Percentiles rank a stretch among this genome's conserved stretches.
Evolutionary conservation across 2,113 vertebrate genomes (phyloP).

Genomic region (Raphicerus campestris): DNA sequence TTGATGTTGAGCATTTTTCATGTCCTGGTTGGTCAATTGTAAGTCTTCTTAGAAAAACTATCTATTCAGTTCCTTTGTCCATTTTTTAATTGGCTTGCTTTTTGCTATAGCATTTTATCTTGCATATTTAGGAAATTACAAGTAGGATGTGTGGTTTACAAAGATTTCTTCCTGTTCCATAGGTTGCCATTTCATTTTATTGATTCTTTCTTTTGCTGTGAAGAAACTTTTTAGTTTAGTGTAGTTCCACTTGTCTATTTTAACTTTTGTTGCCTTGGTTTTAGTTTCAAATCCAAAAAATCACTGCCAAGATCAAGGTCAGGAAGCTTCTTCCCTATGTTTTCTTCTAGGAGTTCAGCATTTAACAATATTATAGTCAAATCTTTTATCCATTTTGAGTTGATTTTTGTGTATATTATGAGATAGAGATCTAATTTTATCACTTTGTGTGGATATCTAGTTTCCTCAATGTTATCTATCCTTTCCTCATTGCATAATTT

Average conservation of each 20-base stretch:
- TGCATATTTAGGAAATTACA: background rate
- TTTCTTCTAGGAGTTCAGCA: background rate
- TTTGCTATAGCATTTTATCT: background rate
- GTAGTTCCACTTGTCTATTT: background rate
- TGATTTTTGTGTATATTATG: background rate
- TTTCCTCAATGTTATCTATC: background rate
- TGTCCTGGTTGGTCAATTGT: background rate
- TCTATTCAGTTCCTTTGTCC: background rate
- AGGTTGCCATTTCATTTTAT: background rate
- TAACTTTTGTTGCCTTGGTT: background rate
- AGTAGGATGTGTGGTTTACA: background rate
- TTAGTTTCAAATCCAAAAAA: background rate
- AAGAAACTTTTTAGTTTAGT: background rate
- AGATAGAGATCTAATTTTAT: background rate
- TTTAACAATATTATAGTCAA: background rate
- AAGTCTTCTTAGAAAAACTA: background rate
- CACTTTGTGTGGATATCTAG: too few species aligned
- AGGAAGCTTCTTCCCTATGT: background rate
- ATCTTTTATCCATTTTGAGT: background rate
- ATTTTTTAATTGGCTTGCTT: background rate
- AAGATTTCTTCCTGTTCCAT: background rate
- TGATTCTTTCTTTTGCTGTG: background rate
- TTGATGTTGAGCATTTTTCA: background rate
- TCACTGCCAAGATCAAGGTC: background rate
- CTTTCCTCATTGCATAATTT: background rate